A percentile compares a stretch with the other conserved stretches of the same genome.
Evolutionary conservation across 2,797 vertebrate genomes (phyloP).

Genomic region (Cryptoprocta ferox): DNA sequence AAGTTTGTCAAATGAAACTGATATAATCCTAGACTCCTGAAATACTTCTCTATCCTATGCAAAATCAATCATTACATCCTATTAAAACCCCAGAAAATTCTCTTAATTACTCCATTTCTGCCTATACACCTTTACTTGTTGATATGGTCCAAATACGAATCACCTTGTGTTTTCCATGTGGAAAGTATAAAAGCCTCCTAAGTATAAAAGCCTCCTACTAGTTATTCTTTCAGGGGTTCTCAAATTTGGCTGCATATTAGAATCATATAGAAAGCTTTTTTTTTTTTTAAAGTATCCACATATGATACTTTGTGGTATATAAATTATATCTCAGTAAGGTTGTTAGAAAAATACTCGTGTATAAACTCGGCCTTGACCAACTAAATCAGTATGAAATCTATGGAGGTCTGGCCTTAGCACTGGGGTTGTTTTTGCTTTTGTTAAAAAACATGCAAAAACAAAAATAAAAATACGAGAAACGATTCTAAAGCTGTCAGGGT

Average conservation of each 20-base stretch:
- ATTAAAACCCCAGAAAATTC: background rate
- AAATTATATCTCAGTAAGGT: conserved; percentile 7
- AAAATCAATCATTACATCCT: conserved; percentile 8
- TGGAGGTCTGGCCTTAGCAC: background rate
- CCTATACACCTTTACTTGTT: background rate
- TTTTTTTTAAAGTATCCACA: background rate
- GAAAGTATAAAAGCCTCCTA: background rate
- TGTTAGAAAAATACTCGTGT: background rate
- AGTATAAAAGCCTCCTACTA: background rate
- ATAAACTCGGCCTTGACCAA: background rate
- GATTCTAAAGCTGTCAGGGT: background rate
- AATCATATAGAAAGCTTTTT: background rate
- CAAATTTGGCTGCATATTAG: background rate
- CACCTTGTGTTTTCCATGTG: background rate
- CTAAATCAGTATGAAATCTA: background rate
- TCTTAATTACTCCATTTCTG: background rate
- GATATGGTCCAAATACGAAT: background rate
- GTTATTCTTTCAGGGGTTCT: background rate
- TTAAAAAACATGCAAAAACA: background rate
- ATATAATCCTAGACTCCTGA: background rate
- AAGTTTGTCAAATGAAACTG: background rate
- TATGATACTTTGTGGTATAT: background rate
- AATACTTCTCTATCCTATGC: background rate
- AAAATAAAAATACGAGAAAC: background rate
- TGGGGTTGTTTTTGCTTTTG: background rate